Evolutionary conservation across 2,888 invertebrate genomes (phyloP), one percentile per base, ranked within the genome.

Genomic region (Julus scanicus): DNA sequence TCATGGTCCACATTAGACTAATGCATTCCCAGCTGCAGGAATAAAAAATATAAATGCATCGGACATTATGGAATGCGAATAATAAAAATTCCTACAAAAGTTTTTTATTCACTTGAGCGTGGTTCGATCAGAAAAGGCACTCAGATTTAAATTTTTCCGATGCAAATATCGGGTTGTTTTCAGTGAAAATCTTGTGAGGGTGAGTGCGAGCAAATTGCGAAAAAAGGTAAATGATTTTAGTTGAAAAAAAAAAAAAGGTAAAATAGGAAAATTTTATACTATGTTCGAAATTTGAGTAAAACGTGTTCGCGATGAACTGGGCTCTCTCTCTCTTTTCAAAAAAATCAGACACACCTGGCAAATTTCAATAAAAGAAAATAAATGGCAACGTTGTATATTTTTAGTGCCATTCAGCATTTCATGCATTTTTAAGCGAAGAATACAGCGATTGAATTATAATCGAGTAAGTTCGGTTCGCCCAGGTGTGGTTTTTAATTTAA

Each of bases 61-160:
- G 80, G 80, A 80, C 80, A 80, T 80, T 80, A 80, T 80, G 80
- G 80, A 80, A 80, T 80, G 80, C 80, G 80, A 80, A 80, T 80
- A 80, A 80, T 80, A 80, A 80, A 80, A 80, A 80, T 80, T 80
- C 80, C 80, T 80, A 9, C 80, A 13, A 80, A 80, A 80, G 37
- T 80, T 80, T 53, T 80, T 80, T 80, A 80, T 80, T 37, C 80
- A 29, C 37, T 80, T 80, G 13, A 80, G 29, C 2, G 80, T 80
- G 80, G 80, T 80, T 80, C 80, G 80, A 80, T 80, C 80, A 37
- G 80, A 80, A 80, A 80, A 80, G 80, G 80, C 80, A 80, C 80
- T 80, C 80, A 80, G 80, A 80, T 80, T 80, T 80, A 80, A 80
- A 80, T 80, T 80, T 80, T 80, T 80, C 37, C 13, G 13, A 80